Evolutionary conservation across 2,113 vertebrate species (phyloP), one percentile per base, ranked within the genome.

Genomic region (Trematomus loennbergii): DNA sequence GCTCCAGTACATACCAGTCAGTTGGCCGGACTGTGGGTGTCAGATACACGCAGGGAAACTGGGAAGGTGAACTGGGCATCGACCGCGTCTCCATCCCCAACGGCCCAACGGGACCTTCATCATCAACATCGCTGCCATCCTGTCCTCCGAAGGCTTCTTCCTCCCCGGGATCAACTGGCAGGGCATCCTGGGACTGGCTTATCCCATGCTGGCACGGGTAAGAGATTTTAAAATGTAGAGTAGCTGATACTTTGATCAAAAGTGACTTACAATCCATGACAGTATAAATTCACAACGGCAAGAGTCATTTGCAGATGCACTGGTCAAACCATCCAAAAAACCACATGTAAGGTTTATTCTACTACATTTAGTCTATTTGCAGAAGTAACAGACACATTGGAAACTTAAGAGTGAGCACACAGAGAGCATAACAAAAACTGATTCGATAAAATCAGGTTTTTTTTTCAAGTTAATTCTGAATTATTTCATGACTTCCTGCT

Each of bases 101-200:
- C 20, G 98, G 97, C 65, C 94, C 72, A 96, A 96, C 22, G 92
- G 91, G 33, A 95, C 95, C 52, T 91, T 97, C 69, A 87, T 69
- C 2, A 91, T 97, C 83, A 99, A 98, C 89, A 93, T 99, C 15
- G 98, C 97, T 36, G 95, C 96, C 13, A 99, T 99, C 90, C 90
- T 96, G 17, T 92, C 95, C 40, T 99, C 98, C 0, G 96, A 99
- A 0, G 95, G 96, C 75, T 99, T 99, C 94, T 99, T 99, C 84
- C 90, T 99, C 64, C n/a, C 96, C 3, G 96, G 95, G 1, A 91
- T 98, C 71, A 96, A 97, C 40, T 99, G 98, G 98, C 97, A 98
- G 0, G 98, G 98, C 61, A 99, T 99, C 62, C 94, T 99, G 29
- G 98, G 98, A 16, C 93, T 99, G 58, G 98, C 98, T 5, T 99